Evolutionary conservation across 37 sponge, comb jelly and placozoan genomes (phyloP).

Genomic region (Theonella swinhoei): DNA sequence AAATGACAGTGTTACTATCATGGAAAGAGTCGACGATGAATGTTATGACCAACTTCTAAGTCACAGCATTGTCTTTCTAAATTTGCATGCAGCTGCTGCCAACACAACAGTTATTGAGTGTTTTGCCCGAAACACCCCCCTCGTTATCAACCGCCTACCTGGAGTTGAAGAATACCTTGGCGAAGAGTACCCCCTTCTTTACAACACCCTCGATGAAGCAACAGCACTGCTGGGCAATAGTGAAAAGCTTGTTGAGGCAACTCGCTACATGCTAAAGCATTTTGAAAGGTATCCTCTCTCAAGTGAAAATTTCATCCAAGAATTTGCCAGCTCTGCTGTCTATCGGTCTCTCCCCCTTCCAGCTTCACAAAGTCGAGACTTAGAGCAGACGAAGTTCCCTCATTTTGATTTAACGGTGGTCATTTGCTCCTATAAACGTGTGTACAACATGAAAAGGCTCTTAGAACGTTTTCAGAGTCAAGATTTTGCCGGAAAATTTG

Average conservation of each 20-base stretch:
- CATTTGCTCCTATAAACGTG: slow-evolving; percentile 60
- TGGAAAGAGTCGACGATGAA: slow-evolving; percentile 46
- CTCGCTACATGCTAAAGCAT: slow-evolving; percentile 16
- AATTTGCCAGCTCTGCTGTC: slow-evolving; percentile 35
- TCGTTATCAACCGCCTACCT: slow-evolving; percentile 63
- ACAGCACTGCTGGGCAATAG: slow-evolving; percentile 10
- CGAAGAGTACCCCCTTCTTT: slow-evolving; percentile 58
- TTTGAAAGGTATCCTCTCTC: slow-evolving; percentile 4
- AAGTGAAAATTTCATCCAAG: slow-evolving; percentile 18
- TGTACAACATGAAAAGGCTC: slow-evolving; percentile 29
- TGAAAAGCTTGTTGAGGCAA: slow-evolving; percentile 31
- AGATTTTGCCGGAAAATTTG: slow-evolving; percentile 34
- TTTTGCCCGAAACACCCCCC: slow-evolving; percentile 43
- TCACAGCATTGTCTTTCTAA: slow-evolving; percentile 60
- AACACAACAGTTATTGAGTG: slow-evolving; percentile 64
- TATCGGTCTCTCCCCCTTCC: slow-evolving; percentile 57
- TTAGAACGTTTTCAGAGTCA: slow-evolving; percentile 46
- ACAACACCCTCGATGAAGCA: slow-evolving; percentile 55
- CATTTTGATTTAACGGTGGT: slow-evolving; percentile 42
- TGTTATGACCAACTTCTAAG: slow-evolving; percentile 60
- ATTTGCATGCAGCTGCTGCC: slow-evolving; percentile 54
- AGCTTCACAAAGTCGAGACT: slow-evolving; percentile 15
- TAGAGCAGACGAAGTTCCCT: slow-evolving; percentile 49
- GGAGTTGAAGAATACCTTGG: slow-evolving; percentile 65
- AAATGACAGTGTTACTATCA: slow-evolving; percentile 33